Conservation (phyloP, 2,888 invertebrate species). For the Ormyrus thymus region DNA sequence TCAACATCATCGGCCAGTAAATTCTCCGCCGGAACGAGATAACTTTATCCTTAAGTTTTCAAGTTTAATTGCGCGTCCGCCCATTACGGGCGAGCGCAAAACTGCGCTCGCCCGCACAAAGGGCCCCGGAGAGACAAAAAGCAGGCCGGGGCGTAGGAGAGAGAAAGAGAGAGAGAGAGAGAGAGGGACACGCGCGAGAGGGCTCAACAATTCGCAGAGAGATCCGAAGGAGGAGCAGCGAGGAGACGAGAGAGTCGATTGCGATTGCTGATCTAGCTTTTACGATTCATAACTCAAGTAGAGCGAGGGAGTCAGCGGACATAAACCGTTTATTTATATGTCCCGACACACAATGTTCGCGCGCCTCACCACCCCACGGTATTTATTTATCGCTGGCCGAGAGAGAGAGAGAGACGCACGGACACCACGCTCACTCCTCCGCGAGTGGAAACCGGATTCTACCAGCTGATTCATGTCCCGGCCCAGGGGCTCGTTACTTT, state of each 20-base stretch:
- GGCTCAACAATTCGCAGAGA: neutral
- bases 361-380: constrained; percentile 60
- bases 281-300: constrained; percentile 73
- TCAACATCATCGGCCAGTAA: too few relatives aligned
- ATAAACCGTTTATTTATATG: constrained; percentile 75
- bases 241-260: constrained; percentile 57
- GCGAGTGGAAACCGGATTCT: constrained; percentile 45
- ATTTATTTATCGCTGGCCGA: constrained; percentile 67
- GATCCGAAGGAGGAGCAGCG: constrained; percentile 36
- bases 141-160: neutral
- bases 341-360: constrained; percentile 69
- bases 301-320: constrained; percentile 61
- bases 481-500: constrained; percentile 45
- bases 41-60: constrained; percentile 22
- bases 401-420: too few relatives aligned
- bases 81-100: constrained; percentile 19
- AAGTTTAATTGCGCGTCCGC: constrained; percentile 1
- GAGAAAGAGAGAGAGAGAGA: constrained; percentile 32
- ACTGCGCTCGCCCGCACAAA: constrained; percentile 16
- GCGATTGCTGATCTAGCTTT: constrained; percentile 72
- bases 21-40: neutral
- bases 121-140: constrained; percentile 14
- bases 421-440: constrained; percentile 4
- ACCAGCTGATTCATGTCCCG: constrained; percentile 41
- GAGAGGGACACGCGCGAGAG: neutral